Conservation (phyloP, 2,113 vertebrate genomes). For the Sciurus niger region DNA sequence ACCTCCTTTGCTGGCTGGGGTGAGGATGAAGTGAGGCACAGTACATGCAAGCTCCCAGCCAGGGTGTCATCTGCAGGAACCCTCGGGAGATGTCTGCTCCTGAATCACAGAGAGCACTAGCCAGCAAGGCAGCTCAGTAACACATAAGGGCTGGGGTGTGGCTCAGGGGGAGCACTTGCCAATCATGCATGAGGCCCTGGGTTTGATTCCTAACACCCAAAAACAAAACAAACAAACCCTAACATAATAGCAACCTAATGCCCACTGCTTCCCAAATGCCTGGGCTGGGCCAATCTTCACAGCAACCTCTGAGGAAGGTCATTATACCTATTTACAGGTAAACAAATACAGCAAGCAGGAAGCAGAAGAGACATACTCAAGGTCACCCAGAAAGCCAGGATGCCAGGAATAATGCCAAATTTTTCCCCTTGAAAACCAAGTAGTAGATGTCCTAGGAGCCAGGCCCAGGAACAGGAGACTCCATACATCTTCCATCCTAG, state of each 20-base stretch:
- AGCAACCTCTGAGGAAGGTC: not conserved
- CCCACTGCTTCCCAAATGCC: not conserved
- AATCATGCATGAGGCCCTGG: not conserved
- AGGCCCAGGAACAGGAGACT: not conserved
- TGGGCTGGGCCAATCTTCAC: not conserved
- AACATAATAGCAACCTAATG: not conserved
- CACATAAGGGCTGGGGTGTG: not conserved
- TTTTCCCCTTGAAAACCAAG: not conserved
- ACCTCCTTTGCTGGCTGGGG: not conserved
- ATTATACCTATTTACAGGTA: not conserved
- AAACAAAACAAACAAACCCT: not conserved
- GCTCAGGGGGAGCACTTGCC: not conserved
- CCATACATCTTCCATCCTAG: not conserved
- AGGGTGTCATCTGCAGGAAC: not conserved
- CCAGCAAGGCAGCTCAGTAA: not conserved
- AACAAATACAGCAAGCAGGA: not conserved
- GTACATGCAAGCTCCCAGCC: not conserved
- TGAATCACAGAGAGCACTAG: not conserved
- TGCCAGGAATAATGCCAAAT: not conserved
- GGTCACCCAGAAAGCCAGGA: not conserved
- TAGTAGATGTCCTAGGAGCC: not conserved
- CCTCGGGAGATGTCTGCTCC: not conserved
- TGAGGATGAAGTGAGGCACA: not conserved
- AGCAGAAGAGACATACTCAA: not conserved
- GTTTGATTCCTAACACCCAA: not conserved